Base-by-base conservation (phyloP, 2,113 vertebrate species). In the Tichodroma muraria region DNA sequence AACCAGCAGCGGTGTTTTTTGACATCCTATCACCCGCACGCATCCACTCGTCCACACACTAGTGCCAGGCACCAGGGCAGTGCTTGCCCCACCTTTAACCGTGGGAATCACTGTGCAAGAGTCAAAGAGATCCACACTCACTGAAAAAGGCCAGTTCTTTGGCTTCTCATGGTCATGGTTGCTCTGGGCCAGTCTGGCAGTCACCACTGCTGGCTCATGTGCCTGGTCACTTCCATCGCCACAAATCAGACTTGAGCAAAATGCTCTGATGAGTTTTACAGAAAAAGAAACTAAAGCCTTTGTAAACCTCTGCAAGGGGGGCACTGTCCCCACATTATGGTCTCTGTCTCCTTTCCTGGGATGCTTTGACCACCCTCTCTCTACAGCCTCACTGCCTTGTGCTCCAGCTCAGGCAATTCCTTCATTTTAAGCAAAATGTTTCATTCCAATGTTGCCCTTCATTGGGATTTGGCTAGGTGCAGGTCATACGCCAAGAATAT, bases 1-100 rank as follows among this genome's bases (percentile, higher is more conserved):
- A 5, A 9, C 0, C 6, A 28, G 18, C 15, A 44, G 33, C 10
- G 4, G 57, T 6, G 1, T 7, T 31, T 89, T 78, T 17, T 59
- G 42, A 20, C 68, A 42, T 18, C 25, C 30, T 15, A 1, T 10
- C 47, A 21, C 17, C 15, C 5, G 0, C 38, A 15, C 6, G 3
- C 19, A 17, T 25, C 33, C 5, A 4, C 37, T 24, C 2, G 2
- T 47, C 21, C 57, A 10, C 23, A 1, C 6, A 22, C 11, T 1
- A 6, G 23, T 20, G 82, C 60, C 42, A 42, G 13, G 53, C 45
- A 31, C 4, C 54, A 16, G 35, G 27, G 13, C 12, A 28, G 25
- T 1, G 4, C 44, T 42, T 28, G 15, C 9, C 31, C 8, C 8
- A 3, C 35, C 47, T 83, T 49, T 31, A 57, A 6, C 16, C 12